A percentile compares a stretch with the other conserved stretches of the same genome.
Conservation (phyloP, 1,140 invertebrate genomes). For the Drosophila lowei region DNA sequence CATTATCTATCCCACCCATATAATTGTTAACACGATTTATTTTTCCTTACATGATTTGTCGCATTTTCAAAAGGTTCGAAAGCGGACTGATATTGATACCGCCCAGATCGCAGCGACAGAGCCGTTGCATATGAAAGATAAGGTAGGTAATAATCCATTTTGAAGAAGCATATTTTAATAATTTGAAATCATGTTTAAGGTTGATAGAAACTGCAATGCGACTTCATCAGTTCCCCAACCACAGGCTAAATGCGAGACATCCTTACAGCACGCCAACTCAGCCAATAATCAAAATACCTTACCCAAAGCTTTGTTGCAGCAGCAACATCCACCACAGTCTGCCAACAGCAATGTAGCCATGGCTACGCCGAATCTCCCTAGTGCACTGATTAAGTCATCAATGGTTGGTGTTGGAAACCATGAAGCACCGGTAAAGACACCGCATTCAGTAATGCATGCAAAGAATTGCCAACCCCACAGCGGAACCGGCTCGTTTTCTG, state of each 20-base stretch:
- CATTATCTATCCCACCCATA: background rate
- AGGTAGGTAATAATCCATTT: constrained; percentile 38
- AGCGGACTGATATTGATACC: constrained; percentile 74
- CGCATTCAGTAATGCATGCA: constrained; percentile 24
- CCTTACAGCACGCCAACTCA: constrained; percentile 46
- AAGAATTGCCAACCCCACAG: constrained; percentile 33
- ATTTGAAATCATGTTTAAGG: constrained; percentile 35
- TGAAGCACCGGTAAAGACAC: constrained; percentile 30
- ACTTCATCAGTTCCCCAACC: constrained; percentile 78
- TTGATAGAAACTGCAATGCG: constrained; percentile 90
- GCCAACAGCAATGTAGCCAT: constrained; percentile 17
- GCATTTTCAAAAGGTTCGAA: constrained; percentile 47
- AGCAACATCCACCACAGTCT: constrained; percentile 27
- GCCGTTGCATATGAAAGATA: constrained; percentile 78
- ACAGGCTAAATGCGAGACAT: constrained; percentile 52
- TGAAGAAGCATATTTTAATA: background rate
- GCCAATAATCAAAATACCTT: constrained; percentile 62
- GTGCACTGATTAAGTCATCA: constrained; percentile 47
- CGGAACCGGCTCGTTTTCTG: constrained; percentile 19
- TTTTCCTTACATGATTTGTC: background rate
- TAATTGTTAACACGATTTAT: background rate
- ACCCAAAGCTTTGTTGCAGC: constrained; percentile 28
- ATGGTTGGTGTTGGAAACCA: constrained; percentile 21
- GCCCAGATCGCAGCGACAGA: constrained; percentile 75
- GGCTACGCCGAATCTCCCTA: constrained; percentile 44